Evolutionary conservation across 2,113 vertebrate genomes (phyloP).

Genomic region (Copsychus sechellarum): DNA sequence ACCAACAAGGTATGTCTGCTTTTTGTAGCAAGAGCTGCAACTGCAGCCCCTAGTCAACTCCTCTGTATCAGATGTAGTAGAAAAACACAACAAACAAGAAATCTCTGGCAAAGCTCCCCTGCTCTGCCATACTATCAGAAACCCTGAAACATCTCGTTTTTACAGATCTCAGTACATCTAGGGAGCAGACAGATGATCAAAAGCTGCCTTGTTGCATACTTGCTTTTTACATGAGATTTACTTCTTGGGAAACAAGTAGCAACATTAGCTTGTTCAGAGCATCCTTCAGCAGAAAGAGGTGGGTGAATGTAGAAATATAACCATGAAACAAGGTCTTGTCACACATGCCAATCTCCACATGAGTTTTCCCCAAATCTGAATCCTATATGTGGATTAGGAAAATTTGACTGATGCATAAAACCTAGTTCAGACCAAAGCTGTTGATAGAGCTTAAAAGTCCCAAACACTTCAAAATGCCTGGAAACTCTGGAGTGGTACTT

Average conservation of each 20-base stretch:
- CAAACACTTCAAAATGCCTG: not conserved
- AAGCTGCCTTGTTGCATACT: not conserved
- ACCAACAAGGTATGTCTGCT: not conserved
- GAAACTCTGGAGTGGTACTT: not conserved
- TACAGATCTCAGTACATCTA: not conserved
- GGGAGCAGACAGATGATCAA: slow-evolving; percentile 20
- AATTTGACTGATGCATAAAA: not conserved
- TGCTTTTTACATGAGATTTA: not conserved
- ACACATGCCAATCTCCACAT: not conserved
- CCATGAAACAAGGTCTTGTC: not conserved
- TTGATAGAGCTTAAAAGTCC: not conserved
- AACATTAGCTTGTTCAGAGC: not conserved
- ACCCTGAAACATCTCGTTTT: not conserved
- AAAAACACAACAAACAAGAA: not conserved
- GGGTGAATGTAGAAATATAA: not conserved
- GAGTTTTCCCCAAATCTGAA: not conserved
- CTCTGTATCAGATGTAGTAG: not conserved
- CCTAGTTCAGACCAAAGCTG: not conserved
- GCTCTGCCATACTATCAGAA: not conserved
- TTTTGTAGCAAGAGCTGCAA: not conserved
- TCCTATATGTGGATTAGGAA: not conserved
- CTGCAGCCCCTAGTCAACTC: not conserved
- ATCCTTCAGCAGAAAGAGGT: not conserved
- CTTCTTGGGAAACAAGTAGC: not conserved
- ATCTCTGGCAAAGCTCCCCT: not conserved